phyloP scores from a whole-genome alignment of 2,888 invertebrate genomes.

The Phortica magna region DNA sequence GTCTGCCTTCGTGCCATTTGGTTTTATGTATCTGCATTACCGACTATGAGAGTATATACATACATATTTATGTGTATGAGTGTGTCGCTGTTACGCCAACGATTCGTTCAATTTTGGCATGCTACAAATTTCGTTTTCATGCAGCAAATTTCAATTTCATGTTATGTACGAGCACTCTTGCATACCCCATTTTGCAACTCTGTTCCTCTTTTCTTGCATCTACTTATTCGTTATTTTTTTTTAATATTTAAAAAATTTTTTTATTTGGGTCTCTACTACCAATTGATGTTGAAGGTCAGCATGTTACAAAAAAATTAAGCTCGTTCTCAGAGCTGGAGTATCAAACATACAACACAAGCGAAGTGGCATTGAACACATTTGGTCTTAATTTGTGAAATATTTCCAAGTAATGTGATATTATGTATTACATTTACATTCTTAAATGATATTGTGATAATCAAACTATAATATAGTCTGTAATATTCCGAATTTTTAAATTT shows the following conservation, averaged over 20 bases:
- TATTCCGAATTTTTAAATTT: too few relatives aligned
- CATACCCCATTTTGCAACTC: conserved; percentile 15
- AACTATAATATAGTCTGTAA: too few relatives aligned
- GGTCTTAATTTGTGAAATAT: too few relatives aligned
- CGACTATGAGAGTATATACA: too few relatives aligned
- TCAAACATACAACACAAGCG: background rate
- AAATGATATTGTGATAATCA: too few relatives aligned
- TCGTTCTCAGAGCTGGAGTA: conserved; percentile 37
- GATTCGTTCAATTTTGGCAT: conserved; percentile 56
- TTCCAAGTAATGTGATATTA: too few relatives aligned
- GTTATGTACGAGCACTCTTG: conserved; percentile 55
- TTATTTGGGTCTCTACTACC: conserved; percentile 43
- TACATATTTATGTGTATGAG: background rate
- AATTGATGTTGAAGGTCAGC: conserved; percentile 70
- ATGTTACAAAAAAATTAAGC: conserved; percentile 64
- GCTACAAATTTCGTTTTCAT: conserved; percentile 71
- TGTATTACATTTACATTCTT: too few relatives aligned
- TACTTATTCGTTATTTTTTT: conserved; percentile 41
- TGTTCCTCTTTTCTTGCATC: conserved; percentile 38
- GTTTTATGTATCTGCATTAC: background rate
- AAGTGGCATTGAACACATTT: background rate
- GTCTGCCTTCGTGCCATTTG: background rate
- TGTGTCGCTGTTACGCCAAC: background rate
- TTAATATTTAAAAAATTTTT: conserved; percentile 8
- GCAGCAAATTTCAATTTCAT: conserved; percentile 70